These are phyloP conservation scores for Sigmodon hispidus DNA, from an alignment of 2,113 vertebrate genomes.

Conservation along the genomic window DNA sequence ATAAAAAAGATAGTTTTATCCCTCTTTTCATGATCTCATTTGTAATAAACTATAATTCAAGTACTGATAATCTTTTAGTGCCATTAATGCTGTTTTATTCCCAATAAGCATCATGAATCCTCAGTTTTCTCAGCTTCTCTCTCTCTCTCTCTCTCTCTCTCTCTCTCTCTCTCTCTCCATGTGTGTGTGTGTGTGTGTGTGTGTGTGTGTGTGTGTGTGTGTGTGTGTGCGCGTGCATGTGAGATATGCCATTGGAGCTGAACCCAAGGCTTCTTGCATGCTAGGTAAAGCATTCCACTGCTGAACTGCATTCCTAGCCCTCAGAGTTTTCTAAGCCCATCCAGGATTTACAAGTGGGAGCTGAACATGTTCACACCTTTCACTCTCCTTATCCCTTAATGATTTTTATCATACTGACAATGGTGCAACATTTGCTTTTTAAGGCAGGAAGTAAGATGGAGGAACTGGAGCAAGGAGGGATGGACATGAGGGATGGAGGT, in stretches of 20 bases:
- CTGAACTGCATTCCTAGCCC: not conserved
- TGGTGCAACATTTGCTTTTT: not conserved
- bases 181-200: not conserved
- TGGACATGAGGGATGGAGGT: not conserved
- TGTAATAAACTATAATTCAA: not conserved
- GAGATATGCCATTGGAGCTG: not conserved
- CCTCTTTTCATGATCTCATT: not conserved
- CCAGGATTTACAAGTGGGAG: not conserved
- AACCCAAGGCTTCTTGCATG: not conserved
- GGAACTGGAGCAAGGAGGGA: not conserved
- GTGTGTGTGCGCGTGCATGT: not conserved
- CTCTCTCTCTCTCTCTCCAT: no score
- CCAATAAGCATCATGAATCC: not conserved
- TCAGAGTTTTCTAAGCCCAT: not conserved
- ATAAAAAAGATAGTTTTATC: not conserved
- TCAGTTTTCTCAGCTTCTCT: not conserved
- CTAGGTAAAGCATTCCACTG: not conserved
- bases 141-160: no score
- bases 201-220: not conserved
- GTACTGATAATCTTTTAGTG: not conserved
- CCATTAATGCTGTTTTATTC: not conserved
- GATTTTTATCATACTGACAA: not conserved
- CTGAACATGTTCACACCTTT: not conserved
- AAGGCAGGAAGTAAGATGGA: not conserved
- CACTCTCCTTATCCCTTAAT: not conserved